Evolutionary conservation across 2,797 vertebrate species (phyloP).

Genomic region (Pseudochromis fuscus): DNA sequence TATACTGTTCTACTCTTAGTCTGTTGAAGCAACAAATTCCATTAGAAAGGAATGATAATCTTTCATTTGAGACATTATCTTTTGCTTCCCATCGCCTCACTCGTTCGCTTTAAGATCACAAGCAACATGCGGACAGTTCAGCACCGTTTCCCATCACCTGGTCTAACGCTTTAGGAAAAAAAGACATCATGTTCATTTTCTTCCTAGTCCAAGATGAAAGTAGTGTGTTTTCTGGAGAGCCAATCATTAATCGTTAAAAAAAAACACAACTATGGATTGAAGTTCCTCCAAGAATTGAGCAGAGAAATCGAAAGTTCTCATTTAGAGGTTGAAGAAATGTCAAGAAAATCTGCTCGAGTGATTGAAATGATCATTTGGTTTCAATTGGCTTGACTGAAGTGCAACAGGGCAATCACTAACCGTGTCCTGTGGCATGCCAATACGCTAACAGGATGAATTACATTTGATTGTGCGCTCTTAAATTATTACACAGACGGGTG

Average conservation of each 20-base stretch:
- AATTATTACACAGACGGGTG: constrained; percentile 43
- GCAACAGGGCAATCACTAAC: constrained; percentile 39
- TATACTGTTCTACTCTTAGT: constrained; percentile 1
- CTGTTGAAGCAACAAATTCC: constrained; percentile 1
- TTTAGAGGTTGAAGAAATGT: constrained; percentile 6
- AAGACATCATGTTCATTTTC: constrained; percentile 40
- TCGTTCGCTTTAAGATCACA: neutral
- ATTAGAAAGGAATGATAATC: constrained; percentile 7
- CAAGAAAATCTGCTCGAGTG: constrained; percentile 22
- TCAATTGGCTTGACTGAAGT: constrained; percentile 14
- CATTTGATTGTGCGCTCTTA: constrained; percentile 52
- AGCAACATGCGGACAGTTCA: neutral
- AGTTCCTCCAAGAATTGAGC: constrained; percentile 9
- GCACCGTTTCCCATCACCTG: neutral
- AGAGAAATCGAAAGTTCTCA: constrained; percentile 19
- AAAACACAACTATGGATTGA: constrained; percentile 26
- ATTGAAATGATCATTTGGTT: constrained; percentile 49
- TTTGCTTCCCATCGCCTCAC: neutral
- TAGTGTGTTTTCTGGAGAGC: constrained; percentile 44
- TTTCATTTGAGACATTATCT: neutral
- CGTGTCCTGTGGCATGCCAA: constrained; percentile 19
- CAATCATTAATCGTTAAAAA: constrained; percentile 53
- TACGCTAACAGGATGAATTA: constrained; percentile 54
- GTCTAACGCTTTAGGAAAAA: neutral
- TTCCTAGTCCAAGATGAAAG: constrained; percentile 54